A percentile compares a stretch with the other conserved stretches of the same genome.
These are phyloP conservation scores for Trichomalopsis sarcophagae DNA, from an alignment of 1,140 invertebrate species.

Conservation along the genomic window DNA sequence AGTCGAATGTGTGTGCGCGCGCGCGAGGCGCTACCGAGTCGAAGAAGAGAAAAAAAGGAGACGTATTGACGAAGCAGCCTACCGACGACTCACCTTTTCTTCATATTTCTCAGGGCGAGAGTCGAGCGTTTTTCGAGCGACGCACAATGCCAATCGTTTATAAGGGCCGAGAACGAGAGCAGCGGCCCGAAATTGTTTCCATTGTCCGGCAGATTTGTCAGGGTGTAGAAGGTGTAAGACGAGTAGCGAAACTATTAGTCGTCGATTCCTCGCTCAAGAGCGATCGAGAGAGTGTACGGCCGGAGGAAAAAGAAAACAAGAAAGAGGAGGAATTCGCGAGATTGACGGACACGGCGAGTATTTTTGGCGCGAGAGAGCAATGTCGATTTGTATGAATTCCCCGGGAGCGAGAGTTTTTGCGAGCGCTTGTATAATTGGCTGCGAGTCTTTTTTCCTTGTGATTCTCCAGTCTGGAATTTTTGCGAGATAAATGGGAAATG, in stretches of 20 bases:
- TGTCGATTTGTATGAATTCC: background rate
- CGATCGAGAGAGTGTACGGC: background rate
- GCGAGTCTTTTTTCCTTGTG: background rate
- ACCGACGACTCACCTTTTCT: slow-evolving; percentile 23
- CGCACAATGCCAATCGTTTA: slow-evolving; percentile 70
- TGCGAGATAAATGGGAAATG: too few relatives aligned
- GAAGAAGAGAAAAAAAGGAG: slow-evolving; percentile 16
- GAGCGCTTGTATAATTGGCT: too few relatives aligned
- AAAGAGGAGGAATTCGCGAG: background rate
- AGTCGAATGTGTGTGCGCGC: slow-evolving; percentile 41
- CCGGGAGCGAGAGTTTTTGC: background rate
- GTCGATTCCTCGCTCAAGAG: slow-evolving; percentile 20
- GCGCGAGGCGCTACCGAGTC: slow-evolving; percentile 53
- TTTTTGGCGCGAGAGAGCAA: background rate
- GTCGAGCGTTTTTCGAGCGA: slow-evolving; percentile 45
- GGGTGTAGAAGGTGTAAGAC: slow-evolving; percentile 66
- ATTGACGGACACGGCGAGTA: background rate
- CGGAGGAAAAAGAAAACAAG: background rate
- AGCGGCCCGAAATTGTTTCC: slow-evolving; percentile 69
- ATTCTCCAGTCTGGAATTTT: background rate
- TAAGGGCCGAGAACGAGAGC: slow-evolving; percentile 28
- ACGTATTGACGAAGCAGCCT: slow-evolving; percentile 9
- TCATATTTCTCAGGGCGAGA: slow-evolving; percentile 51
- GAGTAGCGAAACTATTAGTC: slow-evolving; percentile 72
- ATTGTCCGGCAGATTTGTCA: slow-evolving; percentile 72